These are phyloP conservation scores for Galendromus occidentalis DNA, from an alignment of 1,140 invertebrate species.

Conservation along the genomic window DNA sequence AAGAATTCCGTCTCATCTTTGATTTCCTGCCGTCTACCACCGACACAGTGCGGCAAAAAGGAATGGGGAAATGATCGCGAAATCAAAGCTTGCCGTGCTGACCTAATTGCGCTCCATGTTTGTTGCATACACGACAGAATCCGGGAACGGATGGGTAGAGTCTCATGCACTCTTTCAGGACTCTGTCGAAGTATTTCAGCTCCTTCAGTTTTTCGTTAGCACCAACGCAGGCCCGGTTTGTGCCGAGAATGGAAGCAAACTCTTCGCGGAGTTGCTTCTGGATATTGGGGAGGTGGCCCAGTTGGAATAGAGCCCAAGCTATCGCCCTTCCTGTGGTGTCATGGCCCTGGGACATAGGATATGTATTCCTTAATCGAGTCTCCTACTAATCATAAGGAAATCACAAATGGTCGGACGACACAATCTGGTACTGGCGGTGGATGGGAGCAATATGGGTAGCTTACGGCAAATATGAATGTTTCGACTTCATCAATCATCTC, in stretches of 20 bases:
- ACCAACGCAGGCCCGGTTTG: conserved; percentile 20
- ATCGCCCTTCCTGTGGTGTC: conserved; percentile 20
- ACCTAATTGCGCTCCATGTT: conserved; percentile 39
- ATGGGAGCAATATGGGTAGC: conserved; percentile 8
- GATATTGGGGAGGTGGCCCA: conserved; percentile 25
- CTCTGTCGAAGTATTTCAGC: conserved; percentile 45
- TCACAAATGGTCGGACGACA: too few relatives aligned
- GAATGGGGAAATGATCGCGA: not conserved
- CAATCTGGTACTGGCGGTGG: too few relatives aligned
- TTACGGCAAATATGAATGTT: conserved; percentile 44
- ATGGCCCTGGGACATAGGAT: conserved; percentile 16
- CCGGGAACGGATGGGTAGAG: not conserved
- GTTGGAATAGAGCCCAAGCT: conserved; percentile 25
- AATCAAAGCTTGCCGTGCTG: conserved; percentile 22
- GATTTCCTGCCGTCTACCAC: too few relatives aligned
- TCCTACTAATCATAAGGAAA: too few relatives aligned
- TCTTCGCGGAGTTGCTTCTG: conserved; percentile 27
- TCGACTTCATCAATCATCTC: conserved; percentile 64
- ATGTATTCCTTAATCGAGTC: too few relatives aligned
- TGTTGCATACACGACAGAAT: conserved; percentile 40
- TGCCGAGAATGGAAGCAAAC: conserved; percentile 22
- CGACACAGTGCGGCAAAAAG: too few relatives aligned
- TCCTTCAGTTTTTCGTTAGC: conserved; percentile 35
- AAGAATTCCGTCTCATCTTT: too few relatives aligned
- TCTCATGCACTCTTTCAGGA: conserved; percentile 32